Evolutionary conservation across 1,140 invertebrate species (phyloP).

Genomic region (Pseudomyrmex flavicornis): DNA sequence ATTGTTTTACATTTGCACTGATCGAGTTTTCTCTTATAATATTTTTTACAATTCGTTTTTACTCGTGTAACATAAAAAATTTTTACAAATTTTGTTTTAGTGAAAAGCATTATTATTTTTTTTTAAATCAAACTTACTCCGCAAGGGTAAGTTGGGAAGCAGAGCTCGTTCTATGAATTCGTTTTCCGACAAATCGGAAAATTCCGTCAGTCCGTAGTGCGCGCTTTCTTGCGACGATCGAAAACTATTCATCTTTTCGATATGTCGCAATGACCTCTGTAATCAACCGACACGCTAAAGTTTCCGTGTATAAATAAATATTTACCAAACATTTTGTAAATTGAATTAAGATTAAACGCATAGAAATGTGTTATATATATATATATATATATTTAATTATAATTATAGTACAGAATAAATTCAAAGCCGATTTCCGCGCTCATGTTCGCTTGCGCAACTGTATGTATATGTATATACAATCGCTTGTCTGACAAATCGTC

Average conservation of each 20-base stretch:
- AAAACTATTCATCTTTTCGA: constrained; percentile 87
- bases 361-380: too few species aligned
- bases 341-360: too few species aligned
- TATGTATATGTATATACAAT: background rate
- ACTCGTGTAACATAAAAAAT: background rate
- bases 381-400: too few species aligned
- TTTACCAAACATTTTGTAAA: constrained; percentile 1
- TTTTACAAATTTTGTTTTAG: background rate
- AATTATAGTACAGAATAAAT: constrained; percentile 18
- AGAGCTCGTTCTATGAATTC: constrained; percentile 88
- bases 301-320: background rate
- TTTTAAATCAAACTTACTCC: constrained; percentile 60
- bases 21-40: background rate
- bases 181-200: constrained; percentile 90
- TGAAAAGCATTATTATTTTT: background rate
- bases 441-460: background rate
- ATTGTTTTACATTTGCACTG: background rate
- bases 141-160: constrained; percentile 73
- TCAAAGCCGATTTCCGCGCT: background rate
- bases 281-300: constrained; percentile 22
- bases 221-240: constrained; percentile 86
- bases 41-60: too few species aligned
- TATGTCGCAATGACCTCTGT: constrained; percentile 87
- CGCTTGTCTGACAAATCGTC: background rate
- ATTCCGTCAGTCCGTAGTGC: constrained; percentile 90